Evolutionary conservation across 1,140 invertebrate species (phyloP), one percentile per base, ranked within the genome.

Genomic region (Drosophila triauraria): DNA sequence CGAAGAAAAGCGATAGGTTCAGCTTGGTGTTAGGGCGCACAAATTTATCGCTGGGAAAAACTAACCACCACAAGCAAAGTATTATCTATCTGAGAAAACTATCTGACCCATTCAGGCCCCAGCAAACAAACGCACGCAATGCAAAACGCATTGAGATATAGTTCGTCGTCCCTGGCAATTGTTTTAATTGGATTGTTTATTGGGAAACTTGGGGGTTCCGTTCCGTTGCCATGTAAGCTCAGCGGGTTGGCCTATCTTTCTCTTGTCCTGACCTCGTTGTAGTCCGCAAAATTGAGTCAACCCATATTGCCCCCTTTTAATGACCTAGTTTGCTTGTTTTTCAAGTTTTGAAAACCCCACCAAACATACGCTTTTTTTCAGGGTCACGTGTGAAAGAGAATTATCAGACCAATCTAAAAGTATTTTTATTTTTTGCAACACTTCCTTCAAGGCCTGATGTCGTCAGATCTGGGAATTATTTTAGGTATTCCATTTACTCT

Each of bases 111-210:
- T 68, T 56, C 58, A 40, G 46, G 20, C 56, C 46, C 56, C n/a
- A 42, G 15, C 5, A 61, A 78, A 63, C 59, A 74, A 65, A 42
- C 43, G 47, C 82, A 87, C 83, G 83, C 83, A 86, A 87, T 86
- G 76, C 32, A 54, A 82, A 87, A 87, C 70, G 61, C 72, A 80
- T 83, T 80, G 71, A 51, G 54, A 57, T 67, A 54, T 51, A 40
- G 46, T 38, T 50, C n/a, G 75, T 78, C 75, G 84, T 80, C 84
- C 84, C 84, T 90, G 84, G 58, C 69, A 88, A 75, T 88, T 88
- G 80, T 75, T 90, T 88, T 88, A 90, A 88, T 84, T 90, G 74
- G 78, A 84, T 88, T 88, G 85, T 90, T 90, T 88, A 88, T 88
- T 43, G 62, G 48, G 7, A 20, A 59, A 63, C 53, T 38, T 44